Base-by-base conservation (phyloP, 2,797 vertebrate genomes). In the Chromobotia macracanthus region DNA sequence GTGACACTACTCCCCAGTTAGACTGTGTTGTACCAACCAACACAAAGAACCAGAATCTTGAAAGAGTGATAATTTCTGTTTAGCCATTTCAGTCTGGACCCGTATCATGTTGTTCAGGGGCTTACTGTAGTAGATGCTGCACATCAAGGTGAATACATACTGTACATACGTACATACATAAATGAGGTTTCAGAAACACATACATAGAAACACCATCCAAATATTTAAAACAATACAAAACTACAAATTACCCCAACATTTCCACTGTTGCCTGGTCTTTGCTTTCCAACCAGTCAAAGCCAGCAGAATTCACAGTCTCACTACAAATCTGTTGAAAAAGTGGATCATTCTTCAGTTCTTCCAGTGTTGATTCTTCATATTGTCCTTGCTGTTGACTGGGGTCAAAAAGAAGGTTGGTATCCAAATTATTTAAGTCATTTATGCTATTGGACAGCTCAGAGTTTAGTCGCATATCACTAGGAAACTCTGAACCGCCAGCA, bases 281-380 rank as follows among this genome's bases (percentile, higher is more conserved):
- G 91, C 95, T 99, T 88, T 99, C 98, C 86, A 99, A 94, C 98
- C 98, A 99, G 84, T 99, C 97, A 84, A 99, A 98, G 87, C 95
- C 96, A 78, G 95, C 90, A 46, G 97, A 90, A 90, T 93, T 97
- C 65, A 95, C 93, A 65, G 95, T 92, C 87, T 98, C 96, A 78
- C 91, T 95, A 92, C 95, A 96, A 80, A 98, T 98, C 84, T 99
- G 97, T 86, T 99, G 96, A 91, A 99, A 99, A 85, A 99, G 93
- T 12, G 94, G 94, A 87, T 99, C 95, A n/a, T 96, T 96, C 90
- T 96, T 97, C 86, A 98, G 86, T 88, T 97, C 96, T 89, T 98
- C 96, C 86, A 96, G 92, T 86, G 95, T 92, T 63, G 95, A 90
- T 79, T 95, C 95, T 87, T 96, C 96, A 41, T 97, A 97, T 84